Conservation (phyloP, 2,113 vertebrate species). For the Haemorhous mexicanus region DNA sequence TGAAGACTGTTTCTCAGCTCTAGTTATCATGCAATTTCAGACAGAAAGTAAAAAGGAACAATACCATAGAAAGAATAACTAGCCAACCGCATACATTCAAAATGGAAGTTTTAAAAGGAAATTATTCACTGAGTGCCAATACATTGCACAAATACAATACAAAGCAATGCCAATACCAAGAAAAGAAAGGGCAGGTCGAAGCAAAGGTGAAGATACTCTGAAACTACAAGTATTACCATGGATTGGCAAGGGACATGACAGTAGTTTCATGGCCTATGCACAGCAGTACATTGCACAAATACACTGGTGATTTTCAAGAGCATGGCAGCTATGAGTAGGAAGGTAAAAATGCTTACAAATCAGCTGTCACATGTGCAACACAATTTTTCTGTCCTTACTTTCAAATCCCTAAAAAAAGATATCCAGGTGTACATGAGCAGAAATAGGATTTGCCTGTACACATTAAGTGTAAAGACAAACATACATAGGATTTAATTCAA, state of each 20-base stretch:
- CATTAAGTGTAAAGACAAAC: background rate
- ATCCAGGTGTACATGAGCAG: background rate
- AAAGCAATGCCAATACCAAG: background rate
- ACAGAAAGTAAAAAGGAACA: background rate
- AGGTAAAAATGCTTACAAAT: background rate
- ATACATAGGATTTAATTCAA: background rate
- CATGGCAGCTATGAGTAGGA: background rate
- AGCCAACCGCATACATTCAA: background rate
- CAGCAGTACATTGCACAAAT: background rate
- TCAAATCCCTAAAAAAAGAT: background rate
- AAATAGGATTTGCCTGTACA: background rate
- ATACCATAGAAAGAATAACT: background rate
- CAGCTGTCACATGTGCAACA: background rate
- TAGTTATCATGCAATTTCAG: background rate
- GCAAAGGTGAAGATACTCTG: background rate
- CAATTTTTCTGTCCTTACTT: background rate
- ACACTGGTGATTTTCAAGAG: background rate
- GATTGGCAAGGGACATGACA: background rate
- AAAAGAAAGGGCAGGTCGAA: background rate
- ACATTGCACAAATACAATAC: background rate
- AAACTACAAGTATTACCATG: background rate
- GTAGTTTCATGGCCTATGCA: background rate
- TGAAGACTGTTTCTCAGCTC: background rate
- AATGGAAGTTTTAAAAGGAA: background rate
- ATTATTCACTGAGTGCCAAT: background rate